These are phyloP conservation scores for Ctena decussata DNA, from an alignment of 2,888 invertebrate species.

Conservation along the genomic window DNA sequence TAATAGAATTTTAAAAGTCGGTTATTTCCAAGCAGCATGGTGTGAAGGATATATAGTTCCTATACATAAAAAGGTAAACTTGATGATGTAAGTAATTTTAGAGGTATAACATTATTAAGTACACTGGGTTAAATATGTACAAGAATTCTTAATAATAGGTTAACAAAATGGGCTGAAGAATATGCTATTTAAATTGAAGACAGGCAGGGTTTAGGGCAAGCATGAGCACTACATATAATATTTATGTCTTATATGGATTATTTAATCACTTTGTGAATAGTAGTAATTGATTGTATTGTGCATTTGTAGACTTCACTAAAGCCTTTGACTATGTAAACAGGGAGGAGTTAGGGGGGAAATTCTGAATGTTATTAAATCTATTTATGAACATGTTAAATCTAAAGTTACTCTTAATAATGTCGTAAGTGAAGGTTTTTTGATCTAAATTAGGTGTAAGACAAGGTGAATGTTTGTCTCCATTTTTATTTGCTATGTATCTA, in stretches of 20 bases:
- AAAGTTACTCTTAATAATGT: not conserved
- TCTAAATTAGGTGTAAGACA: not conserved
- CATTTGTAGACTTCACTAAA: not conserved
- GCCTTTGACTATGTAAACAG: not conserved
- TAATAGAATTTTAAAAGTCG: not conserved
- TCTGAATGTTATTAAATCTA: not conserved
- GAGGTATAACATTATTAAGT: not conserved
- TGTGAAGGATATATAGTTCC: not conserved
- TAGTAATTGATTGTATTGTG: not conserved
- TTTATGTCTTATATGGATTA: not conserved
- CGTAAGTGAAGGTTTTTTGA: not conserved
- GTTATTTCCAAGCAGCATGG: not conserved
- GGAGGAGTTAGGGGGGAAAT: not conserved
- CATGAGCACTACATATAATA: not conserved
- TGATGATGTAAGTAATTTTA: not conserved
- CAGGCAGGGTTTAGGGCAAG: not conserved
- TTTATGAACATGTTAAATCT: not conserved
- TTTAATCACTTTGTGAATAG: not conserved
- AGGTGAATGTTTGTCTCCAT: not conserved
- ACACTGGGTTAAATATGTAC: not conserved
- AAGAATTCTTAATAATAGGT: not conserved
- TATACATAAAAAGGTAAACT: not conserved
- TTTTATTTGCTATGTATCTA: not conserved
- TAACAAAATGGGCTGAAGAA: not conserved
- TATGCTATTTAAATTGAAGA: not conserved